These are phyloP conservation scores for Misgurnus mizolepis DNA, from an alignment of 2,113 vertebrate genomes.

Conservation along the genomic window DNA sequence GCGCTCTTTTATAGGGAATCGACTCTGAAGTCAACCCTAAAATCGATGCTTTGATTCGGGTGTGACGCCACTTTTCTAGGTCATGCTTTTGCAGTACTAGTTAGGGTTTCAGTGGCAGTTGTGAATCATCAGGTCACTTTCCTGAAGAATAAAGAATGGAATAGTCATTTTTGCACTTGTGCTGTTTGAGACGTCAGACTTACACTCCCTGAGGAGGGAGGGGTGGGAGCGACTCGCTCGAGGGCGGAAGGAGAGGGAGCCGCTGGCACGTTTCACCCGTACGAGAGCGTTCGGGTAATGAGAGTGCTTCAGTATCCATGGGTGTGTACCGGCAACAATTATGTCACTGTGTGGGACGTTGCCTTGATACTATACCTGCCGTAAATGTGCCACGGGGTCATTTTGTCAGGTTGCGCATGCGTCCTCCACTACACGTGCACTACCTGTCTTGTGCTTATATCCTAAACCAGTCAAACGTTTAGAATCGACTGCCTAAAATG, in stretches of 20 bases:
- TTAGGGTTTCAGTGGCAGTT: constrained; percentile 40
- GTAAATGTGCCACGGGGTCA: constrained; percentile 44
- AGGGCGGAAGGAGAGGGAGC: constrained; percentile 3
- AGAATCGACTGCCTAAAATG: too few species aligned
- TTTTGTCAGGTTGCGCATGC: constrained; percentile 48
- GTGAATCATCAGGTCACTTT: constrained; percentile 49
- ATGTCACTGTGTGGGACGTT: constrained; percentile 41
- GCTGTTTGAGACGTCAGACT: constrained; percentile 32
- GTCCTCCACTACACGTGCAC: constrained; percentile 22
- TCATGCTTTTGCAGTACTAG: constrained; percentile 23
- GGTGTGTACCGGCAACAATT: constrained; percentile 32
- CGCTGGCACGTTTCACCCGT: constrained; percentile 22
- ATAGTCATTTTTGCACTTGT: constrained; percentile 28
- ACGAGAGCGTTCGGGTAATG: constrained; percentile 28
- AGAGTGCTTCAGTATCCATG: constrained; percentile 22
- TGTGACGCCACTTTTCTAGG: constrained; percentile 27
- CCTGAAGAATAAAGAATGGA: constrained; percentile 31
- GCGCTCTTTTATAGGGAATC: not conserved
- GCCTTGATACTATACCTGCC: constrained; percentile 44
- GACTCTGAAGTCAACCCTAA: not conserved
- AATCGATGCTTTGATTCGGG: constrained; percentile 21
- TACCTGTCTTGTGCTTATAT: constrained; percentile 52
- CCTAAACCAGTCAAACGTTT: not conserved
- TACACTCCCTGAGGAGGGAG: constrained; percentile 42
- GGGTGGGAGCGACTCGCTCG: constrained; percentile 35